phyloP scores from a whole-genome alignment of 2,797 vertebrate genomes.

The Sus cebifrons region DNA sequence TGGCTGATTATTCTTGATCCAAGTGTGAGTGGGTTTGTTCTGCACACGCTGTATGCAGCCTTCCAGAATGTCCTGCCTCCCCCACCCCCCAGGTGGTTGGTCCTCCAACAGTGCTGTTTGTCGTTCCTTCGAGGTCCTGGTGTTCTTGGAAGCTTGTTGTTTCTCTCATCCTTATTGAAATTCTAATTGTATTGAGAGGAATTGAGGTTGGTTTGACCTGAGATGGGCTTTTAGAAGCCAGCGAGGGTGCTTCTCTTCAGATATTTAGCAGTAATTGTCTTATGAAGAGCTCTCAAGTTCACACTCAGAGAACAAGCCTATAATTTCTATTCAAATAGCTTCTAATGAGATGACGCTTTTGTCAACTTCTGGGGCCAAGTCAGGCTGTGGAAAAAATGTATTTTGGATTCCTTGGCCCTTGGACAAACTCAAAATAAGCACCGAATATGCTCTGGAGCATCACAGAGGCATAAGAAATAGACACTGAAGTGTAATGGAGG shows the following conservation, averaged over 20 bases:
- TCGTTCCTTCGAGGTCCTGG: slow-evolving; percentile 45
- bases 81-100: rapidly evolving
- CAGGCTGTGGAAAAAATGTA: slow-evolving; percentile 65
- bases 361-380: slow-evolving; percentile 80
- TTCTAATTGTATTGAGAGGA: slow-evolving; percentile 82
- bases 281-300: slow-evolving; percentile 82
- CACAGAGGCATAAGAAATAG: neutral
- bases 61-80: slow-evolving; percentile 8
- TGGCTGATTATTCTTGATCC: neutral
- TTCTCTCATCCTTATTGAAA: slow-evolving; percentile 74
- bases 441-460: neutral
- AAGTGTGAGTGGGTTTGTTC: neutral
- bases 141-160: slow-evolving; percentile 75
- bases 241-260: slow-evolving; percentile 75
- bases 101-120: neutral
- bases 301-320: slow-evolving; percentile 76
- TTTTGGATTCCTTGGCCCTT: slow-evolving; percentile 65
- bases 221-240: slow-evolving; percentile 82
- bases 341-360: slow-evolving; percentile 83
- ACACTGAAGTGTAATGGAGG: neutral
- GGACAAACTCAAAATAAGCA: slow-evolving; percentile 54
- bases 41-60: neutral
- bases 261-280: slow-evolving; percentile 83
- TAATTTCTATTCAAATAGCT: slow-evolving; percentile 85
- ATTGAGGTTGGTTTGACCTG: slow-evolving; percentile 84